These are phyloP conservation scores for Caenorhabditis doughertyi DNA, from an alignment of 2,888 invertebrate species.

Conservation along the genomic window DNA sequence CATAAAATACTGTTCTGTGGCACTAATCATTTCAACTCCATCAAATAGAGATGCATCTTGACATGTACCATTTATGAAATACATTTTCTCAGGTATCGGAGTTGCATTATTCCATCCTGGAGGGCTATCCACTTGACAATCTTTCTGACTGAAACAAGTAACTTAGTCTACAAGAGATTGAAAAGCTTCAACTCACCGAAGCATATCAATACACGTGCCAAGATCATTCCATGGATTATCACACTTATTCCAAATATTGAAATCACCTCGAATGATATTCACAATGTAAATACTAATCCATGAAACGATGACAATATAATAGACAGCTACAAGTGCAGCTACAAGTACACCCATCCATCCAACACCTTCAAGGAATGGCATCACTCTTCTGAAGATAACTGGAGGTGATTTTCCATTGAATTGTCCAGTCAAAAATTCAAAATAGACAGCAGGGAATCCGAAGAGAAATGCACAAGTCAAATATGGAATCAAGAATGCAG, in stretches of 20 bases:
- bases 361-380: conserved; percentile 85
- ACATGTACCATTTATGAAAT: conserved; percentile 40
- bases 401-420: conserved; percentile 58
- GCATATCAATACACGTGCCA: conserved; percentile 40
- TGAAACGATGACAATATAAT: conserved; percentile 79
- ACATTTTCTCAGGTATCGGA: conserved; percentile 6
- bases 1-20: conserved; percentile 60
- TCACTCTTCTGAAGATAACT: conserved; percentile 42
- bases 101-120: conserved; percentile 14
- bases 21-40: conserved; percentile 22
- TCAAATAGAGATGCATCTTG: conserved; percentile 1
- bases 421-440: conserved; percentile 83
- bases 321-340: conserved; percentile 87
- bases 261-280: conserved; percentile 57
- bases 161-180: too few relatives aligned
- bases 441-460: conserved; percentile 83
- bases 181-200: neutral
- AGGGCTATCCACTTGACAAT: conserved; percentile 16
- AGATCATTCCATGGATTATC: conserved; percentile 63
- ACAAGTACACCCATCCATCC: conserved; percentile 95
- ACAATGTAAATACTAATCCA: conserved; percentile 76
- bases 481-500: conserved; percentile 83
- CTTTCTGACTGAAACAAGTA: conserved; percentile 38
- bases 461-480: conserved; percentile 82
- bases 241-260: conserved; percentile 61